A percentile compares a stretch with the other conserved stretches of the same genome.
These are phyloP conservation scores for Andrena praecox DNA, from an alignment of 2,888 invertebrate species.

Conservation along the genomic window DNA sequence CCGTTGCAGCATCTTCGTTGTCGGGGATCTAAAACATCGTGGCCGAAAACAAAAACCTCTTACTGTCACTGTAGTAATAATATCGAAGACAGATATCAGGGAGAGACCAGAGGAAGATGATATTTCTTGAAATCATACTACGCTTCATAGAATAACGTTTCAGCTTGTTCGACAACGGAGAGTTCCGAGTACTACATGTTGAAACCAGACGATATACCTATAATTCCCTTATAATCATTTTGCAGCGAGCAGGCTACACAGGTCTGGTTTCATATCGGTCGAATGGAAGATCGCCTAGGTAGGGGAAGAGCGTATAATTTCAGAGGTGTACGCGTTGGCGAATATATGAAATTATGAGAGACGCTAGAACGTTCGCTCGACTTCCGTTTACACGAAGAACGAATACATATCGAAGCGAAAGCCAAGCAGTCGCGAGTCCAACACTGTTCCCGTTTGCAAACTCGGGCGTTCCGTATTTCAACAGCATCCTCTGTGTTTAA, in stretches of 20 bases:
- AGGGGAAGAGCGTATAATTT: constrained; percentile 5
- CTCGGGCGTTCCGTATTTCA: constrained; percentile 12
- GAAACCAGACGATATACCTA: too few species aligned
- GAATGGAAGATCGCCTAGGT: constrained; percentile 1
- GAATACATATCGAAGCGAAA: constrained; percentile 1
- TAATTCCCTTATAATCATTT: background rate
- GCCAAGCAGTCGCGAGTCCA: constrained; percentile 18
- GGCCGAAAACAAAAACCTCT: background rate
- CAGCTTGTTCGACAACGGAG: too few species aligned
- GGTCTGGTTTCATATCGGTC: background rate
- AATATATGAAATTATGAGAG: constrained; percentile 30
- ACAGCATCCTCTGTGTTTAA: constrained; percentile 33
- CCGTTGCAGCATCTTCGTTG: background rate
- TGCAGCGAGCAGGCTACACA: background rate
- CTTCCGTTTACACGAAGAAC: constrained; percentile 27
- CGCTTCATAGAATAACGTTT: too few species aligned
- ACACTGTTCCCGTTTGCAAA: constrained; percentile 16
- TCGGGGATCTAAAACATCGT: background rate
- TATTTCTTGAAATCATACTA: too few species aligned
- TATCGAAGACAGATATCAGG: background rate
- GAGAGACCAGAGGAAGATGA: too few species aligned
- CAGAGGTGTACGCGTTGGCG: constrained; percentile 10
- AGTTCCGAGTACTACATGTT: too few species aligned
- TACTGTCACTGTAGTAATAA: background rate
- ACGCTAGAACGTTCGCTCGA: constrained; percentile 21